These are phyloP conservation scores for Hiodon tergisus DNA, from an alignment of 2,113 vertebrate genomes.

Conservation along the genomic window DNA sequence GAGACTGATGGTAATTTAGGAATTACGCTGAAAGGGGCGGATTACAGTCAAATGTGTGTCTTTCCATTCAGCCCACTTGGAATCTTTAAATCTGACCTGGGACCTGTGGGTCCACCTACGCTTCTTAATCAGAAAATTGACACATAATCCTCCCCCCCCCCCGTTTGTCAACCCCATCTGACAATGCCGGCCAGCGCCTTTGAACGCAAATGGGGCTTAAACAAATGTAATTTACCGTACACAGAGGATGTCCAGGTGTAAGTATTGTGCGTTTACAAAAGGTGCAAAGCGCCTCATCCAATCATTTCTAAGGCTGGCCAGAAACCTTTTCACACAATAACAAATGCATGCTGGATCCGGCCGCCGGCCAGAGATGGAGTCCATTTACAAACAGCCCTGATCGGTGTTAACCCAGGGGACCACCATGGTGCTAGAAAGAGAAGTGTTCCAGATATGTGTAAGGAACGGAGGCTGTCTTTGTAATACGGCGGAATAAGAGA, in stretches of 20 bases:
- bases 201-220: constrained; percentile 17
- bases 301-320: not conserved
- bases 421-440: no score
- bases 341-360: no score
- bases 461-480: no score
- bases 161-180: constrained; percentile 9
- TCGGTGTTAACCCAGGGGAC: no score
- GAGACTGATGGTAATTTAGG: constrained; percentile 13
- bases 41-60: not conserved
- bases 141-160: constrained; percentile 6
- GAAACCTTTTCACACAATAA: no score
- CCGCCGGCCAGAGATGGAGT: no score
- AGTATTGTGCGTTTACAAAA: not conserved
- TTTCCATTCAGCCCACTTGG: not conserved
- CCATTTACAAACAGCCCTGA: no score
- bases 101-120: not conserved
- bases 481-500: no score
- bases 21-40: not conserved
- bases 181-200: constrained; percentile 1
- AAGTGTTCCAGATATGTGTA: no score
- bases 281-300: not conserved
- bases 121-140: constrained; percentile 25
- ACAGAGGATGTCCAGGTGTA: not conserved
- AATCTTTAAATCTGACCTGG: not conserved
- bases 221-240: not conserved